Base-by-base conservation (phyloP, 2,113 vertebrate species). In the Cebus imitator region DNA sequence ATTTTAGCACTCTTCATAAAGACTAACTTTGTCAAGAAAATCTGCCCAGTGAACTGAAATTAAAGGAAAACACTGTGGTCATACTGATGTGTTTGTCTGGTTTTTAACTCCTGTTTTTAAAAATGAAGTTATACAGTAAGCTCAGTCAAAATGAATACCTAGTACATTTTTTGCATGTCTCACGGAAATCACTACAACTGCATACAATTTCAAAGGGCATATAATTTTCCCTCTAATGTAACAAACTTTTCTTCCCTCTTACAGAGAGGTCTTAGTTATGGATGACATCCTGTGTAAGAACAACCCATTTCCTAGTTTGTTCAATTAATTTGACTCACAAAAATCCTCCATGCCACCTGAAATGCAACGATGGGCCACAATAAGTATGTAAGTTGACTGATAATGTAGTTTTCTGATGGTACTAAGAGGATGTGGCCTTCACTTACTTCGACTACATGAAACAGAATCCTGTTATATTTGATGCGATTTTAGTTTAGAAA, bases 1-100 rank as follows among this genome's bases (percentile, higher is more conserved):
- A 98, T 98, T 98, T 98, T 98, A 98, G 98, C 95, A 89, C 64
- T 91, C 98, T 98, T 98, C 97, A 98, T 97, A 98, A 98, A 98
- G 98, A 91, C 92, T 82, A 94, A 97, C 97, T 98, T 97, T 98
- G 98, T 97, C 82, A 95, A 97, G 93, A 96, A 98, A 97, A 97
- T 96, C 95, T 97, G 90, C 88, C 61, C 61, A 98, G 97, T 43
- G 94, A 98, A 87, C 92, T 96, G 84, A 96, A 97, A 97, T 93
- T 95, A 97, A 96, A 98, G 96, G 93, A 98, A 98, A 98, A 98
- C 97, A 98, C 18, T 98, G 98, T 98, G 98, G 98, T 98, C 94
- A 98, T 88, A 95, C 84, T 97, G 95, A 97, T 96, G 88, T 94
- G 97, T 98, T 97, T 98, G 97, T 97, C 97, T 96, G 93, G 83